phyloP scores from a whole-genome alignment of 2,797 vertebrate species.

The Lophius americanus region DNA sequence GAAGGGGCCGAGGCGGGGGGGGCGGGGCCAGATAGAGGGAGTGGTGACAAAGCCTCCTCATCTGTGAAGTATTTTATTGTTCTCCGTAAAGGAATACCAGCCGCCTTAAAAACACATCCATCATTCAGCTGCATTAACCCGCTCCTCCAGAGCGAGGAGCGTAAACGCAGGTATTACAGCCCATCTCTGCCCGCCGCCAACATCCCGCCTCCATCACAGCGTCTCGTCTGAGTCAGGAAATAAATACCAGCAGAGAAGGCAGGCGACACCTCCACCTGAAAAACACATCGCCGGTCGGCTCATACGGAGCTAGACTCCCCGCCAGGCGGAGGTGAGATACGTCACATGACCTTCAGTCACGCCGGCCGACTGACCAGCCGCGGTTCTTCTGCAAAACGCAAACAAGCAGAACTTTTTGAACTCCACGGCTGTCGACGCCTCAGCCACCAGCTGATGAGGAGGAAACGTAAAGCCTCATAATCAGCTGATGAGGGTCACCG shows the following conservation, averaged over 20 bases:
- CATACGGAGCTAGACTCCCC: too few species aligned
- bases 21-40: neutral
- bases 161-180: constrained; percentile 26
- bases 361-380: too few species aligned
- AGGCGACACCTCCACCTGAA: neutral
- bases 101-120: constrained; percentile 45
- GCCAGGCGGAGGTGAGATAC: too few species aligned
- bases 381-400: too few species aligned
- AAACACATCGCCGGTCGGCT: too few species aligned
- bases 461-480: too few species aligned
- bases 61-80: constrained; percentile 62
- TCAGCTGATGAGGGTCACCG: too few species aligned
- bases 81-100: constrained; percentile 49
- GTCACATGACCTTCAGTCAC: too few species aligned
- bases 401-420: too few species aligned
- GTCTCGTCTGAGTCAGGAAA: neutral
- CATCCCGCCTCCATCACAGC: neutral
- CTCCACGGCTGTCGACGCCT: too few species aligned
- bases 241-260: neutral
- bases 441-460: too few species aligned
- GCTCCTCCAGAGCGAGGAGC: constrained; percentile 24
- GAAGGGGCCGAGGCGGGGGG: constrained; percentile 50
- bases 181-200: constrained; percentile 24
- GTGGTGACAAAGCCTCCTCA: constrained; percentile 46
- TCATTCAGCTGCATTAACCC: constrained; percentile 45